Evolutionary conservation across 2,797 vertebrate genomes (phyloP).

Genomic region (Eulemur mongoz): DNA sequence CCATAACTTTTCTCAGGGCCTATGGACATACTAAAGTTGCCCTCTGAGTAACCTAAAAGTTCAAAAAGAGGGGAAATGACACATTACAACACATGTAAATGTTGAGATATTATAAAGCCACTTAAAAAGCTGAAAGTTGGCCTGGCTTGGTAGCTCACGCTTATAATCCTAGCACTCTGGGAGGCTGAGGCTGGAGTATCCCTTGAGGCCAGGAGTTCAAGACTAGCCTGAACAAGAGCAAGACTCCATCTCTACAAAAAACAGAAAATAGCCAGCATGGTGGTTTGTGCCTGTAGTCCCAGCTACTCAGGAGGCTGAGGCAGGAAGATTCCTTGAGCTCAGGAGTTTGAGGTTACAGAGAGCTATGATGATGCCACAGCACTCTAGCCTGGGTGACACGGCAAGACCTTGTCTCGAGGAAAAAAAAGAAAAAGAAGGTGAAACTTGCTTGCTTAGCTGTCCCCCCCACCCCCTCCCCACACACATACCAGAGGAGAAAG

Average conservation of each 20-base stretch:
- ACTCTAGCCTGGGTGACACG: neutral
- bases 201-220: neutral
- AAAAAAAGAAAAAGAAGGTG: neutral
- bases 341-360: neutral
- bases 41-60: neutral
- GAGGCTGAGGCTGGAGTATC: too few relatives aligned
- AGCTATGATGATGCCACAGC: neutral
- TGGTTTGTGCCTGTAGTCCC: neutral
- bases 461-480: too few relatives aligned
- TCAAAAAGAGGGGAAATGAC: neutral
- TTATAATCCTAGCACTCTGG: neutral
- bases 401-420: too few relatives aligned
- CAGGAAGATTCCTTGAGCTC: neutral
- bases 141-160: neutral
- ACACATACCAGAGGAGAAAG: neutral
- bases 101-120: neutral
- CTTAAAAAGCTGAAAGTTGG: neutral
- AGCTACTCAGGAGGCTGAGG: neutral
- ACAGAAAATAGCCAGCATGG: neutral
- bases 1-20: neutral
- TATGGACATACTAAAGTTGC: neutral
- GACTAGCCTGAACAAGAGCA: neutral
- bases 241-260: neutral
- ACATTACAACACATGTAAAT: neutral
- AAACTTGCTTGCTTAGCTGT: neutral